Base-by-base conservation (phyloP, 1,140 invertebrate genomes). In the Dinothrombium tinctorium region DNA sequence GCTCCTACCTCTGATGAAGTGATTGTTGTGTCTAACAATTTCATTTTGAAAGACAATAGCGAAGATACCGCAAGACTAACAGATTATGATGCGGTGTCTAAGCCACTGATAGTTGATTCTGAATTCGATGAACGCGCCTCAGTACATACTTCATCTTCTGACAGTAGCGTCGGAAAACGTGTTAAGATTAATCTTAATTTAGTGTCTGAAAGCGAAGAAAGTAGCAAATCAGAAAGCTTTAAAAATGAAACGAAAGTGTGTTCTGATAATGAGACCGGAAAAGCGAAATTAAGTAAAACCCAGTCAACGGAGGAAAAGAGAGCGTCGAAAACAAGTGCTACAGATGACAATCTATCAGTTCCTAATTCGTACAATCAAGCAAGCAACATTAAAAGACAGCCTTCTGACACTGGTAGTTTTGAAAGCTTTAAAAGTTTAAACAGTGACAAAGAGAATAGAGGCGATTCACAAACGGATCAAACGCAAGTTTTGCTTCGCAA, bases 131-230 rank as follows among this genome's bases (percentile, higher is more conserved):
- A 40, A 21, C 25, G 15, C 17, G n/a, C 32, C 14, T 40, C 39
- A n/a, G 28, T 40, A 20, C 20, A 40, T 17, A 40, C 39, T 20
- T 11, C 24, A 17, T 40, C 39, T 23, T 40, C 39, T 9, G 39
- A 40, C 14, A 40, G 28, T 20, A 28, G 23, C 28, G 28, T 15
- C 28, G 19, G 28, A 11, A 40, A 40, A 33, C 46, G 47, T 33
- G 50, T 51, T 26, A 44, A 48, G 26, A 49, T 51, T 2, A 50
- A 47, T 32, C 33, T 51, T 6, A 51, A 51, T 33, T 40, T 49
- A 7, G 38, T 41, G 7, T 36, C 43, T 6, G 42, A 44, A 14
- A 31, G 17, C 12, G 43, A 45, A 9, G 33, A 36, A 21, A 36
- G 19, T n/a, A n/a, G n/a, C n/a, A n/a, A n/a, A n/a, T n/a, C n/a